phyloP scores from a whole-genome alignment of 2,113 vertebrate genomes.

The Crypturellus undulatus region DNA sequence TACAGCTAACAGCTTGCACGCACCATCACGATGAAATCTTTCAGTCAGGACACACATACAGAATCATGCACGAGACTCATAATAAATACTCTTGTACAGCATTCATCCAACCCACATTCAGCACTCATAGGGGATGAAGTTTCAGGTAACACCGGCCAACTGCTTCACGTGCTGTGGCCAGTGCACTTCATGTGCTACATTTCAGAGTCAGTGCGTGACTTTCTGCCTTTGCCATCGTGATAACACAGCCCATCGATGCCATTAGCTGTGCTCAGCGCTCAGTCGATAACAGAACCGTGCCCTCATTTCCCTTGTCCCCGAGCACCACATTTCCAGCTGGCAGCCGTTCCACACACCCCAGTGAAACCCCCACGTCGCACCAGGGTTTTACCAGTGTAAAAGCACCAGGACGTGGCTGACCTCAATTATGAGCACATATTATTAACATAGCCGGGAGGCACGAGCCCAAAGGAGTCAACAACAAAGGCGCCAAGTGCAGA shows the following conservation, averaged over 20 bases:
- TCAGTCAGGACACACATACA: not conserved
- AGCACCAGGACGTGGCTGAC: not conserved
- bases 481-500: not conserved
- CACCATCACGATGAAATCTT: not conserved
- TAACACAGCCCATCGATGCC: conserved; percentile 20
- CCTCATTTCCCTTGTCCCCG: not conserved
- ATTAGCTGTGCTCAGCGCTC: not conserved
- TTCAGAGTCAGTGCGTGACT: not conserved
- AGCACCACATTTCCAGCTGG: conserved; percentile 1
- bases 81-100: not conserved
- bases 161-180: not conserved
- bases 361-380: not conserved
- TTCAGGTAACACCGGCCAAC: not conserved
- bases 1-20: rapidly evolving
- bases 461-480: not conserved
- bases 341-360: not conserved
- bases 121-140: not conserved
- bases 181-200: not conserved
- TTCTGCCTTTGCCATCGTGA: not conserved
- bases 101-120: not conserved
- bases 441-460: not conserved
- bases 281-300: not conserved
- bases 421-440: not conserved
- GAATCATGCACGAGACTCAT: not conserved
- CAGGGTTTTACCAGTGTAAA: not conserved